Percentiles rank a stretch among this genome's conserved stretches.
Evolutionary conservation across 2,113 vertebrate genomes (phyloP).

Genomic region (Brienomyrus longianalis): DNA sequence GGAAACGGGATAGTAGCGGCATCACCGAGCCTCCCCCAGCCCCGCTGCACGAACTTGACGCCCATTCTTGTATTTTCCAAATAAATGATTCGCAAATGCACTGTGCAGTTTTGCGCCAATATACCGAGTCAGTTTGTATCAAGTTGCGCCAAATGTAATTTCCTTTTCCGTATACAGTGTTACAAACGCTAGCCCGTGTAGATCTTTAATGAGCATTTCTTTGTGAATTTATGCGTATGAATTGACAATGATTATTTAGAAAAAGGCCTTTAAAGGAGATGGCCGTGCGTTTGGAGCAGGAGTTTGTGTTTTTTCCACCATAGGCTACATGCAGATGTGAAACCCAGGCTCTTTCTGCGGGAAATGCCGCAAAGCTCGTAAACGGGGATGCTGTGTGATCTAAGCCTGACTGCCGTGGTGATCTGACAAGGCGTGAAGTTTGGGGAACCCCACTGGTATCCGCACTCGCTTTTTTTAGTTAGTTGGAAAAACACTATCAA

Average conservation of each 20-base stretch:
- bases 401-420: background rate
- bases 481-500: background rate
- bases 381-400: conserved; percentile 41
- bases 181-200: background rate
- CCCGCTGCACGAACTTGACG: conserved; percentile 8
- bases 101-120: background rate
- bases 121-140: background rate
- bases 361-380: conserved; percentile 21
- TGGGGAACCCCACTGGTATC: background rate
- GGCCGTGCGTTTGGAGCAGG: too few species aligned
- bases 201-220: background rate
- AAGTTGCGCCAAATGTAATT: background rate
- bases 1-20: background rate
- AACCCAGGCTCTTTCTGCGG: conserved; percentile 22
- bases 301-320: background rate
- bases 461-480: background rate
- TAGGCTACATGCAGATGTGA: conserved; percentile 15
- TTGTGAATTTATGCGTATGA: background rate
- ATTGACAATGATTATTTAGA: background rate
- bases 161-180: background rate
- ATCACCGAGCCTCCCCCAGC: background rate
- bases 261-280: background rate
- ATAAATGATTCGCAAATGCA: background rate
- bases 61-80: conserved; percentile 1
- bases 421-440: background rate